Percentiles rank a stretch among this genome's conserved stretches.
These are phyloP conservation scores for Coregonus clupeaformis DNA, from an alignment of 2,113 vertebrate species.

Conservation along the genomic window DNA sequence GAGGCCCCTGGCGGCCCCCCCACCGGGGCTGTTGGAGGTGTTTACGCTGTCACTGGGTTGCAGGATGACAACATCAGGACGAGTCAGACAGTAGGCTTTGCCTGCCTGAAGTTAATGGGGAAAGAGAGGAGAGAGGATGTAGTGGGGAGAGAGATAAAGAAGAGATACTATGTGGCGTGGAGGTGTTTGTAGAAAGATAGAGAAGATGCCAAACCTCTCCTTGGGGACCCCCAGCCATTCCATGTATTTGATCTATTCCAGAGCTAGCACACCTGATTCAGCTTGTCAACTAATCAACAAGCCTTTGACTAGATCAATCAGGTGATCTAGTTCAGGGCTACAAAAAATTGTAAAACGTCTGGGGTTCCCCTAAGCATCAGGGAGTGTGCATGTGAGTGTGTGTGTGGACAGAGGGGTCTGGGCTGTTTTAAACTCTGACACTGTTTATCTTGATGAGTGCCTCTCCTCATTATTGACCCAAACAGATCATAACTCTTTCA, in stretches of 20 bases:
- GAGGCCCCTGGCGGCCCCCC: not conserved
- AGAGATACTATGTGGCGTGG: too few species aligned
- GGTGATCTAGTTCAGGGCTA: too few species aligned
- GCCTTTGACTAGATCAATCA: too few species aligned
- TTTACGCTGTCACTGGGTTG: constrained; percentile 17
- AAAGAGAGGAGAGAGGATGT: too few species aligned
- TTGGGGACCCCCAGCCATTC: too few species aligned
- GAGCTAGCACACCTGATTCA: too few species aligned
- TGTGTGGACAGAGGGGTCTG: constrained; percentile 46
- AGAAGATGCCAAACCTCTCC: too few species aligned
- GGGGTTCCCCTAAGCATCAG: too few species aligned
- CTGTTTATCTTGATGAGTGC: constrained; percentile 65
- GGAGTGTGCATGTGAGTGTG: constrained; percentile 11
- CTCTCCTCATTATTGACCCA: constrained; percentile 52
- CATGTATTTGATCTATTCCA: too few species aligned
- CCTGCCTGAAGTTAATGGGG: not conserved
- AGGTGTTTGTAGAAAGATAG: too few species aligned
- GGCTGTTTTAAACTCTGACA: constrained; percentile 63
- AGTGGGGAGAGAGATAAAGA: not conserved
- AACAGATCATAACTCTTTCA: constrained; percentile 54
- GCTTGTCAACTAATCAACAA: too few species aligned
- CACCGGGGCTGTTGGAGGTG: not conserved
- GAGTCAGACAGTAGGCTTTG: not conserved
- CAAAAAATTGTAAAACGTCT: too few species aligned
- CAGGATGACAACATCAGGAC: constrained; percentile 27